phyloP scores from a whole-genome alignment of 2,888 invertebrate species.

The Caenorhabditis parvicauda region DNA sequence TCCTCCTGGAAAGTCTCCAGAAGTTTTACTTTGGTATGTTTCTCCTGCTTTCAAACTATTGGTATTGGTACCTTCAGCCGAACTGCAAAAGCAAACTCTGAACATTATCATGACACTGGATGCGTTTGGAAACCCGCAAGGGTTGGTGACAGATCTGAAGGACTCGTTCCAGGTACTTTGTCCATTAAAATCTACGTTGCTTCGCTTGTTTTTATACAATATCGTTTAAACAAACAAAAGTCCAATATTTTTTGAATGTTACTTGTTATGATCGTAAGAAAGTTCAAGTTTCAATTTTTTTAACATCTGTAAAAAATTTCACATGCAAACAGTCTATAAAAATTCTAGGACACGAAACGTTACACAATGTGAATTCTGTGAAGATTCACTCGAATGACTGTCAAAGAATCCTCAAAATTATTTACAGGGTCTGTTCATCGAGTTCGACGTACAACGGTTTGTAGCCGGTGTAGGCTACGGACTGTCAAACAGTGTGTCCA shows the following conservation, averaged over 20 bases:
- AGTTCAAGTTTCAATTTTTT: background rate
- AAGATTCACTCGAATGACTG: too few relatives aligned
- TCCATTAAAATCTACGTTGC: background rate
- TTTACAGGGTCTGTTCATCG: slow-evolving; percentile 79
- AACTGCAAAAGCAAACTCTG: slow-evolving; percentile 89
- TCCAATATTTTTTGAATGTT: too few relatives aligned
- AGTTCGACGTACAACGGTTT: slow-evolving; percentile 86
- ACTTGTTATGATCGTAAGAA: too few relatives aligned
- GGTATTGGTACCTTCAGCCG: slow-evolving; percentile 66
- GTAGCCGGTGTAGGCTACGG: slow-evolving; percentile 95
- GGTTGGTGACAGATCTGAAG: slow-evolving; percentile 89
- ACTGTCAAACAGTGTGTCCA: slow-evolving; percentile 92
- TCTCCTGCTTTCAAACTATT: background rate
- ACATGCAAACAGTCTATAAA: too few relatives aligned
- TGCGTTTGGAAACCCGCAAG: slow-evolving; percentile 93
- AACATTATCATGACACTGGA: slow-evolving; percentile 93
- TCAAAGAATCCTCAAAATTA: too few relatives aligned
- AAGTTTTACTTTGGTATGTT: slow-evolving; percentile 75
- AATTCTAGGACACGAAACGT: too few relatives aligned
- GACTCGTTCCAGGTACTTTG: slow-evolving; percentile 71
- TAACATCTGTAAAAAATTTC: too few relatives aligned
- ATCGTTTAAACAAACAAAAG: background rate
- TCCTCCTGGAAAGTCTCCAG: slow-evolving; percentile 78
- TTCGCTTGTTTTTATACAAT: background rate
- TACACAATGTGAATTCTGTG: too few relatives aligned